Base-by-base conservation (phyloP, 2,797 vertebrate species). In the Oreortyx pictus region DNA sequence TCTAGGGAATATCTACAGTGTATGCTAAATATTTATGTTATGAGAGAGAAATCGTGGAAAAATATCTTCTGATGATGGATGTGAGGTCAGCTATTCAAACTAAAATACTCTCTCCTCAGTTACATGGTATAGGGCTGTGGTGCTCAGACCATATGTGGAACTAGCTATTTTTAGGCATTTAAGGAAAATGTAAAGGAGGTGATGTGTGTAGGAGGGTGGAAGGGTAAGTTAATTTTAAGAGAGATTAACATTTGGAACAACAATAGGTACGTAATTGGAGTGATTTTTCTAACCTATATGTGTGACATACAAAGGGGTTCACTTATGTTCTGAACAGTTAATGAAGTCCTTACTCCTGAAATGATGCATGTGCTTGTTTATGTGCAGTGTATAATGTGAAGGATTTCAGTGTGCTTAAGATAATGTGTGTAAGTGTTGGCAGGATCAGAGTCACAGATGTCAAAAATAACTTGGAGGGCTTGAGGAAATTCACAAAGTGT, bases 381-480 rank as follows among this genome's bases (percentile, higher is more conserved):
- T 87, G 72, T 66, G 54, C 65, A 65, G 61, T 70, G 54, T 52
- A 39, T 92, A 93, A 88, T 76, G 47, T 74, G 82, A 31, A 52
- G n/a, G 71, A 74, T 93, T 95, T 92, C 85, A 65, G 29, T 83
- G 29, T 46, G 85, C 71, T 80, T 89, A 82, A 73, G 89, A 88
- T 94, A 95, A 86, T 84, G 67, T 81, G 43, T 81, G 70, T 77
- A 92, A 94, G 85, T 82, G 92, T 95, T 95, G 93, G 89, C 90
- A 95, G 94, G 80, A 91, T 95, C 91, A 70, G 82, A 93, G 76
- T 92, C 76, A 88, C 94, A 94, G 90, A 95, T 9, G 22, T 94
- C 91, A 96, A 89, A 96, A 96, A 93, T 95, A 96, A 94, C 95
- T 96, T 95, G 52, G 37, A 96, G 92, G 92, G 92, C 91, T 96